Conservation (phyloP, 2,113 vertebrate genomes). For the Periophthalmodon schlosseri region DNA sequence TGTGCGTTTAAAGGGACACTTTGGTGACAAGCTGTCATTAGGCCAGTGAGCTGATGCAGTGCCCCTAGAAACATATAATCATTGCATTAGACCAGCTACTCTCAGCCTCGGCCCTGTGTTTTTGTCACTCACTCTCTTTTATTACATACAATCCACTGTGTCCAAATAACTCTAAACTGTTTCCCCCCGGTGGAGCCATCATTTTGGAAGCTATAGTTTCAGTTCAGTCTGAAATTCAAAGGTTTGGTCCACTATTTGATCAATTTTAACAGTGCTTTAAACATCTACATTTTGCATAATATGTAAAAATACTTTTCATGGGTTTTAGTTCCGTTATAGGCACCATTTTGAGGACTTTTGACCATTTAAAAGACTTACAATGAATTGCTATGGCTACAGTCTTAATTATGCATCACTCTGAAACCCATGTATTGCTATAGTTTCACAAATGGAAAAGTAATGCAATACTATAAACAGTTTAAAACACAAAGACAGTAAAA, state of each 20-base stretch:
- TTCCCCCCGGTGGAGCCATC: background rate
- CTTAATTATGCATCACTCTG: no score
- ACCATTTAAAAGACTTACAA: no score
- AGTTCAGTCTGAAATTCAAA: conserved; percentile 6
- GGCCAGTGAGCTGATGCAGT: conserved; percentile 88
- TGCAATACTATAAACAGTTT: conserved; percentile 2
- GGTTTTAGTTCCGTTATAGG: background rate
- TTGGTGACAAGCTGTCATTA: conserved; percentile 95
- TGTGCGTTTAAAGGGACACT: conserved; percentile 46
- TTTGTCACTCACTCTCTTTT: conserved; percentile 33
- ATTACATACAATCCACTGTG: conserved; percentile 60
- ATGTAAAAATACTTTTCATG: background rate
- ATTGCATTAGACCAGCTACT: conserved; percentile 90
- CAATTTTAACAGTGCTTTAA: background rate
- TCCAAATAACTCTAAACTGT: conserved; percentile 54
- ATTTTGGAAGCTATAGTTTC: background rate
- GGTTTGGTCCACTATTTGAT: conserved; percentile 4
- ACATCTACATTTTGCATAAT: background rate
- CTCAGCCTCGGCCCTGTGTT: conserved; percentile 37
- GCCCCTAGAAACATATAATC: conserved; percentile 97
- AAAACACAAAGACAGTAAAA: conserved; percentile 17
- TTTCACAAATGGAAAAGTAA: conserved; percentile 3
- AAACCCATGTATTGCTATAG: background rate
- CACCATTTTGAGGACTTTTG: no score
- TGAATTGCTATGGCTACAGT: no score